Evolutionary conservation across 2,797 vertebrate species (phyloP), one percentile per base, ranked within the genome.

Genomic region (Sarcoramphus papa): DNA sequence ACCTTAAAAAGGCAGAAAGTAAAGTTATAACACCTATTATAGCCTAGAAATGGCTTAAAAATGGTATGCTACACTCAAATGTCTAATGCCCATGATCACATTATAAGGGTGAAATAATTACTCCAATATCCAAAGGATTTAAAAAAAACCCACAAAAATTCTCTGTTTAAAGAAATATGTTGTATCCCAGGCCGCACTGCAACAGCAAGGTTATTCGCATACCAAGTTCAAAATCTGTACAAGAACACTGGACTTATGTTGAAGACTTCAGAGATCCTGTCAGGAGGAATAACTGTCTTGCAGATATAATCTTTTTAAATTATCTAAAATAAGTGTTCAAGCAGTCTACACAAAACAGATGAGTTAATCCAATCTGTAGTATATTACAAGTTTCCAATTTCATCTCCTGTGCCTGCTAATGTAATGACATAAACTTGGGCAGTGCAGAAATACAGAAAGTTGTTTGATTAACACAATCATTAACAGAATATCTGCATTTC

Each of bases 311-410:
- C 83, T 95, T 91, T 96, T 96, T 73, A 94, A 95, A 92, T 97
- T 90, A 96, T 74, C 82, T 84, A 92, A 96, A 97, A 80, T 62
- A 96, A 97, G 88, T 95, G 93, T 97, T 93, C 85, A 85, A 92
- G 60, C 40, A 93, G 54, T 69, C 90, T 95, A 75, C 82, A 96
- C 72, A 85, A 93, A 95, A 88, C 65, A 85, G 50, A 95, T 13
- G 80, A 94, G 94, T 96, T 97, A 98, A 98, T 97, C 82, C 47
- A 94, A 96, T 97, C 78, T 94, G 48, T 48, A 91, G 56, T 79
- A 96, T 64, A 97, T 94, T 94, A 85, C 56, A 94, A 89, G 75
- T 86, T 72, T 90, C 89, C 59, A 69, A 43, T 97, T 97, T 94
- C 84, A 95, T 95, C 88, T 96, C 64, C 73, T 89, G 57, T 91